These are phyloP conservation scores for Tenebrosternarchus preto DNA, from an alignment of 2,113 vertebrate genomes.

Conservation along the genomic window DNA sequence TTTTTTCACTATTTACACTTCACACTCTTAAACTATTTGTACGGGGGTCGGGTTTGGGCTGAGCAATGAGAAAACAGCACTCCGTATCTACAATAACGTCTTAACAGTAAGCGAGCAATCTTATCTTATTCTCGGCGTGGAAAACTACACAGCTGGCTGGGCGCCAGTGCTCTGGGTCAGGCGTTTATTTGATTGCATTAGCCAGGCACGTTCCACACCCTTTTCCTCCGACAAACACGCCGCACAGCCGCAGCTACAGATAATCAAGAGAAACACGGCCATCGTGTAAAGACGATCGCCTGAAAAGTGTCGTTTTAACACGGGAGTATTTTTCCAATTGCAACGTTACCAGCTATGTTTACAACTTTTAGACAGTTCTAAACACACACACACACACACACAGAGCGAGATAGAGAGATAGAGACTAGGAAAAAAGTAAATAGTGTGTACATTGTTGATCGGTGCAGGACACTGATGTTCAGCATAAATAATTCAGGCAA, in stretches of 20 bases:
- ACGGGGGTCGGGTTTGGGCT: not conserved
- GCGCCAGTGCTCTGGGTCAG: constrained; percentile 2
- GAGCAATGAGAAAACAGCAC: not conserved
- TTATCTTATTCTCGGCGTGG: constrained; percentile 14
- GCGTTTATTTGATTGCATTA: constrained; percentile 27
- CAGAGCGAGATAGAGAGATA: no score
- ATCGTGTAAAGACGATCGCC: not conserved
- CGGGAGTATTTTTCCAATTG: no score
- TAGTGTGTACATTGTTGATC: not conserved
- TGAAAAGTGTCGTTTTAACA: not conserved
- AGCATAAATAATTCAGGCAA: constrained; percentile 38
- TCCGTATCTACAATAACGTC: constrained; percentile 3
- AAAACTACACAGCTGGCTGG: constrained; percentile 18
- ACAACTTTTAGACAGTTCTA: no score
- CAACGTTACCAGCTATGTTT: no score
- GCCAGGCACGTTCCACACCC: not conserved
- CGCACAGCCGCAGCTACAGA: not conserved
- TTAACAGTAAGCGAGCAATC: not conserved
- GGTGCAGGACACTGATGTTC: not conserved
- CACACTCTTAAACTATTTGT: not conserved
- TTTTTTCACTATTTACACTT: not conserved
- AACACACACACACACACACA: no score
- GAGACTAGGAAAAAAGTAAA: not conserved
- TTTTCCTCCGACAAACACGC: not conserved
- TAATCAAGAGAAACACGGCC: not conserved